These are phyloP conservation scores for Thaumatotibia leucotreta DNA, from an alignment of 1,140 invertebrate genomes.

Conservation along the genomic window DNA sequence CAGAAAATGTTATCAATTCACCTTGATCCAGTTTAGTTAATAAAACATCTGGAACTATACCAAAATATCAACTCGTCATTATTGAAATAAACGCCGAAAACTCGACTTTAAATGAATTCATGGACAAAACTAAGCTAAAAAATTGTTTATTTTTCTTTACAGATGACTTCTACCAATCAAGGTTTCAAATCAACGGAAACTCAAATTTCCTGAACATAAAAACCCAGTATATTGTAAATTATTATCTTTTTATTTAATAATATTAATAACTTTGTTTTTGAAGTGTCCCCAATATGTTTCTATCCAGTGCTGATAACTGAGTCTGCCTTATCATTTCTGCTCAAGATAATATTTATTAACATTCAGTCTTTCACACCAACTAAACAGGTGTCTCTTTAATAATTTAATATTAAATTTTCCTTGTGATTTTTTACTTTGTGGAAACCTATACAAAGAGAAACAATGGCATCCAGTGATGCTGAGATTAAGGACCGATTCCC, in stretches of 20 bases:
- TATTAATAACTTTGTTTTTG: slow-evolving; percentile 6
- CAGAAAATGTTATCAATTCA: neutral
- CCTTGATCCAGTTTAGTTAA: neutral
- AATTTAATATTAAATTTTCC: slow-evolving; percentile 14
- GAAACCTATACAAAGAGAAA: slow-evolving; percentile 18
- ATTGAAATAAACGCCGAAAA: too few relatives aligned
- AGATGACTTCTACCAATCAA: slow-evolving; percentile 52
- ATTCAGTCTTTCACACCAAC: slow-evolving; percentile 24
- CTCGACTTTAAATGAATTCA: too few relatives aligned
- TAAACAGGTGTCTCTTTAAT: slow-evolving; percentile 19
- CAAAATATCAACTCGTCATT: neutral
- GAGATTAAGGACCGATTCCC: slow-evolving; percentile 64
- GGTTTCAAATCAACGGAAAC: slow-evolving; percentile 50
- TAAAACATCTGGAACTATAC: neutral
- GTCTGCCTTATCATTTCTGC: slow-evolving; percentile 66
- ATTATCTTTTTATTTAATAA: slow-evolving; percentile 19
- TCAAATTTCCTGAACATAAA: slow-evolving; percentile 33
- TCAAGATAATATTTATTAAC: slow-evolving; percentile 54
- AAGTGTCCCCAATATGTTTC: slow-evolving; percentile 20
- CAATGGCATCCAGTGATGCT: slow-evolving; percentile 63
- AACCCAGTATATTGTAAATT: slow-evolving; percentile 30
- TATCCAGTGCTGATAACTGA: slow-evolving; percentile 42
- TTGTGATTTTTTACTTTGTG: slow-evolving; percentile 9
- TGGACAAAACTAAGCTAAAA: neutral
- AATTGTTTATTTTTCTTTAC: slow-evolving; percentile 38